Conservation (phyloP, 2,797 vertebrate genomes). For the Tinamus major region DNA sequence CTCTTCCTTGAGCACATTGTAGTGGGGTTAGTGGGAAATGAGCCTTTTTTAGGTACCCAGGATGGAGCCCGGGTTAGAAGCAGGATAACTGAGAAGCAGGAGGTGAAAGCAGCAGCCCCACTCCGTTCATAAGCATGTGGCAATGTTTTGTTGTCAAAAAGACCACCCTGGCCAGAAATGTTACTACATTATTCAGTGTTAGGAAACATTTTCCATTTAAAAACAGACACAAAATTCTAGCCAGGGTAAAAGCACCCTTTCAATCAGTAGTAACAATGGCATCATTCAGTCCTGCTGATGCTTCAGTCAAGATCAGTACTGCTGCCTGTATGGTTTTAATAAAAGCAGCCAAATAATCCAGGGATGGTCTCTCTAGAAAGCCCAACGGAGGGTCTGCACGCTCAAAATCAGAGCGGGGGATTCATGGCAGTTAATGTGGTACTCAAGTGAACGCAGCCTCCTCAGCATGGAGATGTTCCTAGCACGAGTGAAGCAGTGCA, state of each 20-base stretch:
- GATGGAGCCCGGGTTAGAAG: not conserved
- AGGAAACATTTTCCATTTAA: constrained; percentile 66
- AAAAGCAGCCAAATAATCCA: constrained; percentile 41
- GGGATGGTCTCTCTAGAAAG: constrained; percentile 21
- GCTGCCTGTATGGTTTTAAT: constrained; percentile 63
- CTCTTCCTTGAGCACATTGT: rapidly evolving
- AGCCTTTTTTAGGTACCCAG: not conserved
- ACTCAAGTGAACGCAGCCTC: not conserved
- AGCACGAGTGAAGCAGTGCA: not conserved
- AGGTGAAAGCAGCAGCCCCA: not conserved
- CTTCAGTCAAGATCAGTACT: constrained; percentile 47
- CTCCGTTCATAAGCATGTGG: not conserved
- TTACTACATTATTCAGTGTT: constrained; percentile 68
- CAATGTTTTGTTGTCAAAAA: constrained; percentile 56
- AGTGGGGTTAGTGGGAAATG: not conserved
- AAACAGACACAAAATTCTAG: constrained; percentile 52
- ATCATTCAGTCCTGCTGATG: constrained; percentile 50
- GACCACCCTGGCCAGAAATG: constrained; percentile 48
- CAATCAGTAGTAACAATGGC: constrained; percentile 68
- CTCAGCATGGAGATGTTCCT: constrained; percentile 34
- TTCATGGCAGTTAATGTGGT: constrained; percentile 30
- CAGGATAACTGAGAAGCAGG: not conserved
- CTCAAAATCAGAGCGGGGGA: rapidly evolving
- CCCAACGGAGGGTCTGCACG: not conserved
- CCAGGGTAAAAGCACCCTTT: constrained; percentile 62